Conservation (phyloP, 2,113 vertebrate species). For the Chionis minor region DNA sequence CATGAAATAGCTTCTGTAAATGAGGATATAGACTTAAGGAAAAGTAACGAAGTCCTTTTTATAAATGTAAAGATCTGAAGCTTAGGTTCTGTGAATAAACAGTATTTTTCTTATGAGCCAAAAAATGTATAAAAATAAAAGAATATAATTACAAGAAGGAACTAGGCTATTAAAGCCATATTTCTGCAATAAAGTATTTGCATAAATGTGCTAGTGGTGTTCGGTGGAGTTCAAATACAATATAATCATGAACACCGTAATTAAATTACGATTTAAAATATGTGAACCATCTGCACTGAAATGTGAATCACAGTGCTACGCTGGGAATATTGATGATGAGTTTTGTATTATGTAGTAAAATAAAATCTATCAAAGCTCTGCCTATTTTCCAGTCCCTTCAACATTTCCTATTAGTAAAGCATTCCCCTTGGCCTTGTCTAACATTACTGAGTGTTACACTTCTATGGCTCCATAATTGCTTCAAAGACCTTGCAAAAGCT, state of each 20-base stretch:
- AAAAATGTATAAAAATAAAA: background rate
- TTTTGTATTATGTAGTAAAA: background rate
- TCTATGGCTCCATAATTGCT: background rate
- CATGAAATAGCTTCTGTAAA: background rate
- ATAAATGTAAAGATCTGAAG: background rate
- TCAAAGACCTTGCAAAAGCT: background rate
- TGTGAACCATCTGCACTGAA: slow-evolving; percentile 30
- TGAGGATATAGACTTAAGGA: background rate
- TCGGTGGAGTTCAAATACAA: slow-evolving; percentile 14
- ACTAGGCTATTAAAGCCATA: background rate
- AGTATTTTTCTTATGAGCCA: background rate
- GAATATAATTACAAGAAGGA: background rate
- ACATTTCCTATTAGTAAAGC: background rate
- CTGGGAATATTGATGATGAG: slow-evolving; percentile 7
- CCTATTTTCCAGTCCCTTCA: background rate
- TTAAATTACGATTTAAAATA: slow-evolving; percentile 56
- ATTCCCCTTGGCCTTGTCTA: background rate
- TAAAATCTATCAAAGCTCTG: background rate
- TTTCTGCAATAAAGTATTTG: background rate
- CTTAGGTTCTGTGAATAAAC: background rate
- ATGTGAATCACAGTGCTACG: background rate
- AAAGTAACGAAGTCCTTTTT: background rate
- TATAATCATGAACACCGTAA: background rate
- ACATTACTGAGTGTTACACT: background rate
- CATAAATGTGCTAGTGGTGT: background rate